A percentile compares a stretch with the other conserved stretches of the same genome.
These are phyloP conservation scores for Zaprionus capensis DNA, from an alignment of 1,140 invertebrate genomes.

Conservation along the genomic window DNA sequence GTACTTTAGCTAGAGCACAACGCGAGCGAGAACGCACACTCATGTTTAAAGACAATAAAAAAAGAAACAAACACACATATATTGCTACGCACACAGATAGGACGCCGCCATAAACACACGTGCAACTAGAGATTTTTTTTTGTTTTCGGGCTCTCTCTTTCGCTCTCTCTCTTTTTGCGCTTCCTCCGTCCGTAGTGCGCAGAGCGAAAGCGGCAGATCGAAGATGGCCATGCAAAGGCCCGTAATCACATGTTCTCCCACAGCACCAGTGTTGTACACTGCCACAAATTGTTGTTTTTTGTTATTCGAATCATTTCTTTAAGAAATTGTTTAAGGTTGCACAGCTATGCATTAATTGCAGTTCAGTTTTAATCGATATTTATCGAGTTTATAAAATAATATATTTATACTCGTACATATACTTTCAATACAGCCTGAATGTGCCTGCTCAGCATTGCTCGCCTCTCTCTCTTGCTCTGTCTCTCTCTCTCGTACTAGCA, in stretches of 20 bases:
- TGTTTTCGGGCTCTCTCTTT: slow-evolving; percentile 20
- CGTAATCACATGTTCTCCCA: slow-evolving; percentile 13
- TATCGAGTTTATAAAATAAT: not conserved
- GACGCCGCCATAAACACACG: slow-evolving; percentile 34
- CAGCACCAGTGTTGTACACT: slow-evolving; percentile 10
- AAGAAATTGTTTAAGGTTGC: too few relatives aligned
- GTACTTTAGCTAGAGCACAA: slow-evolving; percentile 64
- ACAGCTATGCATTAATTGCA: too few relatives aligned
- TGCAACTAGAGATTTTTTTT: slow-evolving; percentile 50
- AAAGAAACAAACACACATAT: slow-evolving; percentile 34
- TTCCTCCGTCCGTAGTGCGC: not conserved
- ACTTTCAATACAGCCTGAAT: not conserved
- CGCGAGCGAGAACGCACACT: slow-evolving; percentile 42
- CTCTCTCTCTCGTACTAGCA: not conserved
- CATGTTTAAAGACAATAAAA: slow-evolving; percentile 16
- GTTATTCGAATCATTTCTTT: too few relatives aligned
- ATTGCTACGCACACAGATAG: slow-evolving; percentile 43
- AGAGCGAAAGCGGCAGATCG: slow-evolving; percentile 65
- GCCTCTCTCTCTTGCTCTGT: slow-evolving; percentile 4
- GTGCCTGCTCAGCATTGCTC: slow-evolving; percentile 1
- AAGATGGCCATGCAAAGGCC: slow-evolving; percentile 60
- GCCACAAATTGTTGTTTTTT: too few relatives aligned
- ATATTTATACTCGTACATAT: too few relatives aligned
- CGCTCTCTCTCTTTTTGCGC: slow-evolving; percentile 14
- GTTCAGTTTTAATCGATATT: not conserved